Base-by-base conservation (phyloP, 1,140 invertebrate genomes). In the Stegodyphus mimosarum region DNA sequence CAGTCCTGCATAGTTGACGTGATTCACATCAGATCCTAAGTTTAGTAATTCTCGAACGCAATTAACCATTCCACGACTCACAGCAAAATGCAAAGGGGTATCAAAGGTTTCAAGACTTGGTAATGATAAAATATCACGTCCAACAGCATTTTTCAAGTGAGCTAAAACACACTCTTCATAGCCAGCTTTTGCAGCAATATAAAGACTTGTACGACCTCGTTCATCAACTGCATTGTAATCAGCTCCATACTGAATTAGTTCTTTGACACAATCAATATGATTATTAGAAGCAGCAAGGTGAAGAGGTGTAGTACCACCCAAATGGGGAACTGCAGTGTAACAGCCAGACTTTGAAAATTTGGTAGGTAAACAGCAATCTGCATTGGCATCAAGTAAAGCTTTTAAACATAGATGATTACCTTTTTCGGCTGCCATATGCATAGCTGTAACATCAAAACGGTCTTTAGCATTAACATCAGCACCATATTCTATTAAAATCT, bases 161-260 rank as follows among this genome's bases (percentile, higher is more conserved):
- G 88, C 88, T 70, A 89, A 86, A 0, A 90, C 87, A 87, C 89
- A 90, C 6, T 88, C 87, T 55, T 88, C 87, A 51, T 87, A 88
- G 7, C 88, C 88, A 69, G 87, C 80, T 73, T 89, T 81, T 5
- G 90, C 89, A 49, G 90, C 90, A 51, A 90, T 88, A 75, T 89
- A 90, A 33, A 90, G 77, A 87, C 89, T 90, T 6, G 90, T 90
- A 50, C 89, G 86, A 6, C 90, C 89, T 51, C 83, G 79, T 67
- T 90, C 90, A 88, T 90, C 90, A 9, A 90, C 89, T 9, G 90
- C 89, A 88, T 90, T 90, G 77, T 90, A 90, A 85, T 90, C 86
- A 48, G 86, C 86, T 6, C 86, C 86, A 87, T 81, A 81, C 33
- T 83, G 86, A 66, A 90, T 90, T 13, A 90, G 84, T 75, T 89